Conservation (phyloP, 2,888 invertebrate species). For the Anthrax anthrax region DNA sequence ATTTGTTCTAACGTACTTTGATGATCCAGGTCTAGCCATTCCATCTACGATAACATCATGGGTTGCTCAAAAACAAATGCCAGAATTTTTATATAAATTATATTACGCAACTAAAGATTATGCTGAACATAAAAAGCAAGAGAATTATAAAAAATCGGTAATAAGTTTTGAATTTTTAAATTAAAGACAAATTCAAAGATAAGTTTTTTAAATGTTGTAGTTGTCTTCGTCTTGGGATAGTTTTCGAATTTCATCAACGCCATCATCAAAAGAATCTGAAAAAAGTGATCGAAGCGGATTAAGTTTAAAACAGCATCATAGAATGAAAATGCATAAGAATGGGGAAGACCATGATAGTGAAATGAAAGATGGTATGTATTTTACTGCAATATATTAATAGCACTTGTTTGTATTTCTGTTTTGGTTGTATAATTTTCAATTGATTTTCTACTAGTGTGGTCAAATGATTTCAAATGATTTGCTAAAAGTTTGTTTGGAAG, state of each 20-base stretch:
- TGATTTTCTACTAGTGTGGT: too few species aligned
- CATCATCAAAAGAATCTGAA: background rate
- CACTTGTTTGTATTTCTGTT: too few species aligned
- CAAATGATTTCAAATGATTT: too few species aligned
- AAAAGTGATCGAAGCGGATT: background rate
- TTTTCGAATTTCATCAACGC: background rate
- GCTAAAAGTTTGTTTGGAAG: too few species aligned
- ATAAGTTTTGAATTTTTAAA: background rate
- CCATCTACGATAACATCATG: conserved; percentile 58
- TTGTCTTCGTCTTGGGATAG: background rate
- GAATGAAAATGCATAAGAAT: conserved; percentile 1
- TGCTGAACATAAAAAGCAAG: conserved; percentile 33
- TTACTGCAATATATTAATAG: too few species aligned
- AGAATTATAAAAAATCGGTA: background rate
- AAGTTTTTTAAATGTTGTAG: background rate
- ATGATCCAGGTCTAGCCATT: conserved; percentile 66
- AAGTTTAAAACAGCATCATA: background rate
- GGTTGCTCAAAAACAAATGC: conserved; percentile 62
- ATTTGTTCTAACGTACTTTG: conserved; percentile 75
- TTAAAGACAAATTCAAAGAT: background rate
- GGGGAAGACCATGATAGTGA: background rate
- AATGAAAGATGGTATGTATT: background rate
- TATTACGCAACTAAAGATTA: conserved; percentile 53
- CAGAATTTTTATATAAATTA: conserved; percentile 57
- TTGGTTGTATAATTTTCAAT: too few species aligned